Conservation (phyloP, 2,113 vertebrate species). For the Atrichornis clamosus region DNA sequence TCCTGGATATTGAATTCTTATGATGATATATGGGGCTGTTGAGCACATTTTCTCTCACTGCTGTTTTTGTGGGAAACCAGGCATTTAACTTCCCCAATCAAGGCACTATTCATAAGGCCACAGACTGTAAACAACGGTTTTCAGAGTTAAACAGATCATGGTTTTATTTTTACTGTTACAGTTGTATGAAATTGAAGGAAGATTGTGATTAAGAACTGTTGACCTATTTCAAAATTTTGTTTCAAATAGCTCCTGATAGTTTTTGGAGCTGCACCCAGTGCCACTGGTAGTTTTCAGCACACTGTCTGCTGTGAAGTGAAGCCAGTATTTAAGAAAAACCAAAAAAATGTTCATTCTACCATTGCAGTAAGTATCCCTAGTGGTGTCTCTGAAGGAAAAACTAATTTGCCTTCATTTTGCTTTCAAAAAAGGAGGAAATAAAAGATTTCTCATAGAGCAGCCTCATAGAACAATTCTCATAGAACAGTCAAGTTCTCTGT, state of each 20-base stretch:
- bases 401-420: background rate
- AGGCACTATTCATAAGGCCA: background rate
- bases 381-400: background rate
- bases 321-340: background rate
- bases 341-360: background rate
- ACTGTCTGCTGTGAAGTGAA: background rate
- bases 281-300: background rate
- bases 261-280: background rate
- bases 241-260: background rate
- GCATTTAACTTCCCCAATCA: background rate
- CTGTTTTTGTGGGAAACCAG: background rate
- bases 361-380: background rate
- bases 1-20: slow-evolving; percentile 52
- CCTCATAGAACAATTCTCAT: background rate
- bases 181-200: slow-evolving; percentile 5
- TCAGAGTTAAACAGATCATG: background rate
- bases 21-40: slow-evolving; percentile 41
- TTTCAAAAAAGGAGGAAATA: background rate
- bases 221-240: background rate
- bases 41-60: background rate
- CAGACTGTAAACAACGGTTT: slow-evolving; percentile 6
- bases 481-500: background rate
- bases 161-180: slow-evolving; percentile 40
- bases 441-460: background rate
- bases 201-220: background rate